Evolutionary conservation across 2,113 vertebrate species (phyloP), one percentile per base, ranked within the genome.

Genomic region (Galeopterus variegatus): DNA sequence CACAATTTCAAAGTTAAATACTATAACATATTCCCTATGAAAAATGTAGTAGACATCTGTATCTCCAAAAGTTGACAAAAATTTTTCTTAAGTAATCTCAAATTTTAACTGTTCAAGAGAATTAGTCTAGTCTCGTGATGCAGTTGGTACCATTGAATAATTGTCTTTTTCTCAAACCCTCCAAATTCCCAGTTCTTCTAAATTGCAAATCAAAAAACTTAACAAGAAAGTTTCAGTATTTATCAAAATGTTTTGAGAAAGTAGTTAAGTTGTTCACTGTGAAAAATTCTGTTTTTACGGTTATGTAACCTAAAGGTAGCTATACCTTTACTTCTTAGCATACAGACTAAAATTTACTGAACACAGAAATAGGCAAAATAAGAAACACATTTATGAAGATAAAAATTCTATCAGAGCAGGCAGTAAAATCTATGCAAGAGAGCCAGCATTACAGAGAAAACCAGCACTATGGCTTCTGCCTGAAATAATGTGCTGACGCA

Each of bases 351-450:
- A 72, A 64, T 52, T 81, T 94, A 92, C 23, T 54, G 56, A 64
- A 58, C 36, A 92, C 19, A 88, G 33, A 94, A 81, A 93, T 18
- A 94, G 60, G 94, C 64, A 97, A 93, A 96, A 81, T 83, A 90
- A 56, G 45, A 76, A 97, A 83, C 75, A 93, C 48, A 88, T 89
- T 76, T 92, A 45, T 58, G 84, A 95, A 95, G 90, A 97, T 97
- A 95, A 97, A 96, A 97, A 93, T 94, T 95, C 83, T 81, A 97
- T 83, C 96, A 90, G 31, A 81, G 60, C 21, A 95, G 62, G 93
- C n/a, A 90, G 31, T 93, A 93, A 95, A 97, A 94, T 72, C 62
- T 75, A 95, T 12, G 31, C 26, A 75, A 92, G 76, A 87, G 41
- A 95, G 56, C 56, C 50, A 87, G 12, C 41, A 77, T 93, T 56